Evolutionary conservation across 2,113 vertebrate species (phyloP), one percentile per base, ranked within the genome.

Genomic region (Lota lota): DNA sequence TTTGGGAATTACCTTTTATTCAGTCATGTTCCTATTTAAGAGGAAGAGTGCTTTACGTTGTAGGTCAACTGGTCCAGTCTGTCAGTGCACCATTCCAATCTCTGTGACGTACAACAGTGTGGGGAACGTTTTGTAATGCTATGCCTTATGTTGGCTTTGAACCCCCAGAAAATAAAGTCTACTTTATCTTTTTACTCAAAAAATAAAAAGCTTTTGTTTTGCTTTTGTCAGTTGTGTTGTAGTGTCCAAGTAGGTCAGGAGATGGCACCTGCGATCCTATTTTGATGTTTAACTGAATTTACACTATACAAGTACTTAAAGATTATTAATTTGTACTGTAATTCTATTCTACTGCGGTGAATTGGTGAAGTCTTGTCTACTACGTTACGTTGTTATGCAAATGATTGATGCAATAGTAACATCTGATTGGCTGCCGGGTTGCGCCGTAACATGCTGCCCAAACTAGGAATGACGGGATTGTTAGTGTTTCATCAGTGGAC

Each of bases 161-260:
- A 91, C 94, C 92, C 90, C 90, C 93, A 88, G 94, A 91, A 92
- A 89, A 96, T 97, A 98, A 98, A 98, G 92, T 94, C 93, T 71
- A 89, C 85, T 92, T 90, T 95, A 94, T 95, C 93, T 96, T 96
- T 96, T 90, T 96, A 96, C 89, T 93, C 91, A 88, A 92, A 74
- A 59, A 0, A 6, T 11, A 22, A 59, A 33, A 1, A 59, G 7
- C 36, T 63, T 59, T 22, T 61, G 40, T 36, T 10, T 16, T 47
- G 40, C 40, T 47, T 33, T 14, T 1, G 19, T 8, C 3, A 1
- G 18, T 22, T 54, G 33, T 64, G 22, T 22, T 50, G 0, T 14
- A 79, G 78, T 69, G 78, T 73, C 78, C 65, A 15, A 8, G 3
- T 1, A 22, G 18, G 61, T 6, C 85, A 82, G 50, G 53, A 85